Percentiles rank a stretch among this genome's conserved stretches.
phyloP scores from a whole-genome alignment of 2,113 vertebrate species.

The Promerops cafer region DNA sequence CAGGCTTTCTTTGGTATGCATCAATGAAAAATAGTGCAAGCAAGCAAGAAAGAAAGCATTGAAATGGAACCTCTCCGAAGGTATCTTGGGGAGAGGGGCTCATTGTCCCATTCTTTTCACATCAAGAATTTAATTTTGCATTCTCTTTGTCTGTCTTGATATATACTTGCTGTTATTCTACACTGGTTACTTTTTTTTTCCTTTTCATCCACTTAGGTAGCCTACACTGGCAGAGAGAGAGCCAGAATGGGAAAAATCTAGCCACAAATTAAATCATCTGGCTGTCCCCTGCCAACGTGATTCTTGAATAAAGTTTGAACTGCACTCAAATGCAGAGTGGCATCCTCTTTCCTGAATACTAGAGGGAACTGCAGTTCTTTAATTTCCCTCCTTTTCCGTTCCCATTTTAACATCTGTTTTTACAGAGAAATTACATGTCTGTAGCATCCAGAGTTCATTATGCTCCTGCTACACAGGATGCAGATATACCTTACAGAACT shows the following conservation, averaged over 20 bases:
- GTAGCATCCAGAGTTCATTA: background rate
- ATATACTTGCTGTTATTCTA: conserved; percentile 49
- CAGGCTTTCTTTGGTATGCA: conserved; percentile 50
- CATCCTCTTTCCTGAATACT: background rate
- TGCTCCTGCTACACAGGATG: background rate
- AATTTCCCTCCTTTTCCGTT: background rate
- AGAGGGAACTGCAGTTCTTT: background rate
- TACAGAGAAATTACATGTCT: background rate
- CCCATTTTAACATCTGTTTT: background rate
- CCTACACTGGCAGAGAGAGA: background rate
- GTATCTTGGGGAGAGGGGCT: conserved; percentile 65
- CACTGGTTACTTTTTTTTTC: conserved; percentile 16
- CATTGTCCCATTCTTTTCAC: conserved; percentile 73
- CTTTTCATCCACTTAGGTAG: conserved; percentile 4
- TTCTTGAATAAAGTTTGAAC: conserved; percentile 44
- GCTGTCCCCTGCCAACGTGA: background rate
- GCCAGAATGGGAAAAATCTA: conserved; percentile 9
- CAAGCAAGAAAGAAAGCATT: conserved; percentile 63
- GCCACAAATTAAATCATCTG: background rate
- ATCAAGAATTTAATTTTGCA: conserved; percentile 76
- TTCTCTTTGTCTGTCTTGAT: conserved; percentile 70
- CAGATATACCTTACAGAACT: background rate
- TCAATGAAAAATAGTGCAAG: conserved; percentile 65
- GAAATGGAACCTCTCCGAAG: conserved; percentile 75
- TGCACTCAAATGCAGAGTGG: background rate